A percentile compares a stretch with the other conserved stretches of the same genome.
Conservation (phyloP, 2,797 vertebrate species). For the Amblyraja radiata region DNA sequence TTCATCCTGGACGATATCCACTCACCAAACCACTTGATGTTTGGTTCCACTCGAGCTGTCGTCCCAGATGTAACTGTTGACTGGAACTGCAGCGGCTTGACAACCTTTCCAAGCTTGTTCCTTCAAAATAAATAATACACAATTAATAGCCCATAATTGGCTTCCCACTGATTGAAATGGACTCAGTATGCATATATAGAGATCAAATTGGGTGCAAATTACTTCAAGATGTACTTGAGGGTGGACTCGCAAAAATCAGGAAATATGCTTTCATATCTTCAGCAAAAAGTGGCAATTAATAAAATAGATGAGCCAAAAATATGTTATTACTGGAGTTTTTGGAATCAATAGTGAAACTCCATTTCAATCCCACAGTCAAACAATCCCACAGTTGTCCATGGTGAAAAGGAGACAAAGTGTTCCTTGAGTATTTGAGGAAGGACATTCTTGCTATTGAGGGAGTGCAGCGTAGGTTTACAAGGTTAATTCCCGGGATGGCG, state of each 20-base stretch:
- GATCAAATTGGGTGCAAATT: not conserved
- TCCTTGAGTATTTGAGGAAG: no score
- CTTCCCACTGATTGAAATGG: not conserved
- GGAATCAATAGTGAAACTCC: not conserved
- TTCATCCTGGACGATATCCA: slow-evolving; percentile 41
- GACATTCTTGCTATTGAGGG: no score
- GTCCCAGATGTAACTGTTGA: slow-evolving; percentile 85
- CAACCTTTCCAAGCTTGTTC: slow-evolving; percentile 77
- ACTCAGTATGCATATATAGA: not conserved
- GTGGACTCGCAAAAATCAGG: not conserved
- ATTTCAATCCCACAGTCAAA: not conserved
- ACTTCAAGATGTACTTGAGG: no score
- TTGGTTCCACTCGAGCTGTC: slow-evolving; percentile 88
- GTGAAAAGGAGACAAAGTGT: no score
- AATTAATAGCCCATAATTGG: not conserved
- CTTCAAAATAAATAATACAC: slow-evolving; percentile 52
- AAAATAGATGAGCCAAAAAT: not conserved
- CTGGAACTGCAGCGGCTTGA: slow-evolving; percentile 81
- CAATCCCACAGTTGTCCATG: no score
- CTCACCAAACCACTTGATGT: slow-evolving; percentile 98
- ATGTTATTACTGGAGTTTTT: not conserved
- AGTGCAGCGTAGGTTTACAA: no score
- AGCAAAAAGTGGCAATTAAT: not conserved
- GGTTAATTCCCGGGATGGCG: no score
- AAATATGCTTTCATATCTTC: not conserved